phyloP scores from a whole-genome alignment of 1,140 invertebrate genomes.

The Lucilia sericata region DNA sequence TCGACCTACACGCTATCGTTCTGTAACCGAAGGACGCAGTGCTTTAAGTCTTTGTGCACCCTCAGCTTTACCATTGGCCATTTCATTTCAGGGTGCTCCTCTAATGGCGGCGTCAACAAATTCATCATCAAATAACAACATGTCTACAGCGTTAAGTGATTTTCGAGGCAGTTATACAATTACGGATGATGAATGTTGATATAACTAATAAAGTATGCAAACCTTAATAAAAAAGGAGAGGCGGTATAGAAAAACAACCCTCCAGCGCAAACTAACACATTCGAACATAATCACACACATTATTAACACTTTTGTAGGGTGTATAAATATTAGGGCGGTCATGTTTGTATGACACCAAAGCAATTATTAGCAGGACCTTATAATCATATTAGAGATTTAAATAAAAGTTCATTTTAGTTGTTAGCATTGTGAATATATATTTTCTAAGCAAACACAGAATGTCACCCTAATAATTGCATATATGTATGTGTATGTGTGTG shows the following conservation, averaged over 20 bases:
- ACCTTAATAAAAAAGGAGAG: too few relatives aligned
- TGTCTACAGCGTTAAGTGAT: constrained; percentile 61
- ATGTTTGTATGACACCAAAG: too few relatives aligned
- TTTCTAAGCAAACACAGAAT: too few relatives aligned
- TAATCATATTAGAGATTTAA: too few relatives aligned
- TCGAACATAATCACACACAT: not conserved
- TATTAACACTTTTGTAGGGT: not conserved
- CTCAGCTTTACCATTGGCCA: constrained; percentile 73
- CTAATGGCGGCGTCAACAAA: constrained; percentile 70
- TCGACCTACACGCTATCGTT: constrained; percentile 73
- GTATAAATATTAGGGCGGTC: too few relatives aligned
- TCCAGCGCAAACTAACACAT: not conserved
- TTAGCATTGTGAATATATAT: too few relatives aligned
- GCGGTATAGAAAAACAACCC: not conserved
- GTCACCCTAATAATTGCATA: not conserved
- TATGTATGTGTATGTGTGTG: too few relatives aligned
- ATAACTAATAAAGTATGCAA: not conserved
- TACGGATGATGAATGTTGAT: constrained; percentile 65
- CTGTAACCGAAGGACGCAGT: constrained; percentile 73
- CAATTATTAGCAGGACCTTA: too few relatives aligned
- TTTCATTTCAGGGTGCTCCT: constrained; percentile 74
- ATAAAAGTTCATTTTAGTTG: too few relatives aligned
- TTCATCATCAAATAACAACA: constrained; percentile 46
- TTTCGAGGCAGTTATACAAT: constrained; percentile 64
- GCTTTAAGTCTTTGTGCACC: constrained; percentile 72